These are phyloP conservation scores for Drosophila pachea DNA, from an alignment of 1,140 invertebrate genomes.

Conservation along the genomic window DNA sequence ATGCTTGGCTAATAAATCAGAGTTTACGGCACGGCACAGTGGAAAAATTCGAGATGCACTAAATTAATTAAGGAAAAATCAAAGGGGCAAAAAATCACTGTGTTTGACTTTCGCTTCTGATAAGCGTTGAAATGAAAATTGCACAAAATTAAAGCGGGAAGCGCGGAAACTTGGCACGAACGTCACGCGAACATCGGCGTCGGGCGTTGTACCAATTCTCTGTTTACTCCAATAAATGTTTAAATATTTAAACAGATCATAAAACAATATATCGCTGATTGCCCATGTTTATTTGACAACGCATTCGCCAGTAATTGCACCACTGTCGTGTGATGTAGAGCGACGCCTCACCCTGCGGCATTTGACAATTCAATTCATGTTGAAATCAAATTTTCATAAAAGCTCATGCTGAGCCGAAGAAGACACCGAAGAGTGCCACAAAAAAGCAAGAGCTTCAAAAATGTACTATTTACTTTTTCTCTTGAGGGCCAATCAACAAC, in stretches of 20 bases:
- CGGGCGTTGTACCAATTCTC: slow-evolving; percentile 44
- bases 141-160: slow-evolving; percentile 22
- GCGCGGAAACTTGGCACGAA: slow-evolving; percentile 53
- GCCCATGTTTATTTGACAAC: slow-evolving; percentile 27
- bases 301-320: slow-evolving; percentile 12
- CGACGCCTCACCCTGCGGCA: not conserved
- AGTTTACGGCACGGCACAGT: slow-evolving; percentile 21
- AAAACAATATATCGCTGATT: slow-evolving; percentile 38
- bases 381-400: too few species aligned
- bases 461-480: too few species aligned
- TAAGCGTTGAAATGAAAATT: slow-evolving; percentile 42
- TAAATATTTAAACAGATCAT: slow-evolving; percentile 50
- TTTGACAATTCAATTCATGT: too few species aligned
- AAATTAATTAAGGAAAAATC: slow-evolving; percentile 55
- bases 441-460: too few species aligned
- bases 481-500: too few species aligned
- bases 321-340: not conserved
- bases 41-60: slow-evolving; percentile 50
- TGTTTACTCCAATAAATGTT: slow-evolving; percentile 60
- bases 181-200: slow-evolving; percentile 41
- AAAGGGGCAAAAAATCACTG: slow-evolving; percentile 35
- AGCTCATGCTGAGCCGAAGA: too few species aligned
- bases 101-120: slow-evolving; percentile 37
- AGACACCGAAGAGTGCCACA: too few species aligned
- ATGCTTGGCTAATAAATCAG: slow-evolving; percentile 25